These are phyloP conservation scores for Saccopteryx bilineata DNA, from an alignment of 2,113 vertebrate genomes.

Conservation along the genomic window DNA sequence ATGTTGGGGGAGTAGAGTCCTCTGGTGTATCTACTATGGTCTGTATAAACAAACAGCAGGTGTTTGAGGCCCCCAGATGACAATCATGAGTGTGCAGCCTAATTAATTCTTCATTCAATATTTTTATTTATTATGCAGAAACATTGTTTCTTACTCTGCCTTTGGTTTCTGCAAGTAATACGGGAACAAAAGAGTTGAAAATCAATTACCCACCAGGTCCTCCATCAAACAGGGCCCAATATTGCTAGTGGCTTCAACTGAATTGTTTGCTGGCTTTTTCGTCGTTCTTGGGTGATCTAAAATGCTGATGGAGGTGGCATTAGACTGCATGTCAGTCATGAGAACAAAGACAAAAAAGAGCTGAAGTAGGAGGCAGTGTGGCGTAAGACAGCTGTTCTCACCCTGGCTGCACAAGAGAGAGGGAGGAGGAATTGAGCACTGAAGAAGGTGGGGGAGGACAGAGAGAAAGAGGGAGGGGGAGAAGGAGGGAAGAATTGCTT, in stretches of 20 bases:
- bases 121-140: constrained; percentile 44
- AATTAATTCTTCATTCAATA: not conserved
- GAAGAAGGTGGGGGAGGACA: not conserved
- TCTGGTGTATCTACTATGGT: not conserved
- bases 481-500: not conserved
- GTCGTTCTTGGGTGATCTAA: not conserved
- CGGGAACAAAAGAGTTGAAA: constrained; percentile 31
- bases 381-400: not conserved
- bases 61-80: not conserved
- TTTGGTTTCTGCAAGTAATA: constrained; percentile 25
- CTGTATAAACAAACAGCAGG: not conserved
- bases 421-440: rapidly evolving
- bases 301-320: not conserved
- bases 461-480: not conserved
- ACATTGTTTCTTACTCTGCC: not conserved
- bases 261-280: not conserved
- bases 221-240: not conserved
- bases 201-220: constrained; percentile 13
- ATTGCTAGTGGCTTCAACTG: not conserved
- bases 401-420: not conserved
- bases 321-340: not conserved
- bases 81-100: not conserved
- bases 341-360: not conserved
- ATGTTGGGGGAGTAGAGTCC: not conserved
- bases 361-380: not conserved